phyloP scores from a whole-genome alignment of 2,888 invertebrate species.

The Drosophila formosana region DNA sequence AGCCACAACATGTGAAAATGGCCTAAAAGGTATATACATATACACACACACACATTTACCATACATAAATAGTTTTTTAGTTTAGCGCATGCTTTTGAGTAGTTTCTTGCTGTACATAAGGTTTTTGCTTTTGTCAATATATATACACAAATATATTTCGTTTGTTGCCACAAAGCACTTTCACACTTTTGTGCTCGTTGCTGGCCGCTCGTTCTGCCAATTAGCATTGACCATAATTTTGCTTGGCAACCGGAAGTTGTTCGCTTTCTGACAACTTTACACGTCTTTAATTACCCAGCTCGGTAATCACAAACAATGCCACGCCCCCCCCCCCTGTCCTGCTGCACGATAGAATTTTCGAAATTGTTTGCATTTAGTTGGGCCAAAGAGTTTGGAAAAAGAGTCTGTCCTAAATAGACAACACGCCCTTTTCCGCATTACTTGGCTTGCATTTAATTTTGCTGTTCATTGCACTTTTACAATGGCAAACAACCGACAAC shows the following conservation, averaged over 20 bases:
- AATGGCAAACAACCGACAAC: conserved; percentile 49
- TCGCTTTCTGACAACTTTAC: conserved; percentile 68
- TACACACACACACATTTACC: not conserved
- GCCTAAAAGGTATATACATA: conserved; percentile 19
- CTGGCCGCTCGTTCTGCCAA: conserved; percentile 65
- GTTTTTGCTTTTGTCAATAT: conserved; percentile 60
- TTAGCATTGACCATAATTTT: conserved; percentile 62
- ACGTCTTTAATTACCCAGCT: conserved; percentile 55
- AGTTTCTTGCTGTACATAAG: conserved; percentile 11
- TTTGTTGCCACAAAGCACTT: conserved; percentile 56
- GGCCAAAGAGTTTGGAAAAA: conserved; percentile 8
- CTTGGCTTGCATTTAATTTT: conserved; percentile 73
- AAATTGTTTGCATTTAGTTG: conserved; percentile 36
- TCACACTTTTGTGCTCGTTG: conserved; percentile 57
- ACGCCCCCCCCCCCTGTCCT: too few relatives aligned
- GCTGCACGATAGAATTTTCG: conserved; percentile 35
- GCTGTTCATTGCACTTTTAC: conserved; percentile 81
- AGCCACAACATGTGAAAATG: conserved; percentile 52
- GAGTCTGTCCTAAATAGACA: conserved; percentile 57
- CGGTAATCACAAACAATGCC: conserved; percentile 31
- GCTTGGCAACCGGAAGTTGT: conserved; percentile 63
- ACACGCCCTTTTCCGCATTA: conserved; percentile 79
- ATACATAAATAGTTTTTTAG: conserved; percentile 14
- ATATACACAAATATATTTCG: conserved; percentile 37
- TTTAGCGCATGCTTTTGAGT: conserved; percentile 23